These are phyloP conservation scores for Chrysemys picta DNA, from an alignment of 2,113 vertebrate genomes.

Conservation along the genomic window DNA sequence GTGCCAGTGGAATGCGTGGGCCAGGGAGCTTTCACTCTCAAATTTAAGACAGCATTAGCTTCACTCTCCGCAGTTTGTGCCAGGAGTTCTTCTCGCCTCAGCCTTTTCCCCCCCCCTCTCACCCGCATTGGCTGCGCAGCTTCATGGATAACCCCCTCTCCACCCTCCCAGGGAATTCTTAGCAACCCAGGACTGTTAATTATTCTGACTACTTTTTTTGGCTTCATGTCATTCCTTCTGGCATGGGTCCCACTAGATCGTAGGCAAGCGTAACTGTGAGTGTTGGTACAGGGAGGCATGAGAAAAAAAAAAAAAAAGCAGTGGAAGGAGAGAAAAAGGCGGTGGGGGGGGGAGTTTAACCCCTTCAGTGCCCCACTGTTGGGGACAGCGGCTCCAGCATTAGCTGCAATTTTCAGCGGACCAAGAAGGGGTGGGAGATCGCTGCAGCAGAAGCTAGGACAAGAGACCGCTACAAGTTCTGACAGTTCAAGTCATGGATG, in stretches of 20 bases:
- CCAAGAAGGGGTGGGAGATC: neutral
- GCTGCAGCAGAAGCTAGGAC: neutral
- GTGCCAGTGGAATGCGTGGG: constrained; percentile 69
- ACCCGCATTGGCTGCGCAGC: neutral
- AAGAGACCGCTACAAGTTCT: too few species aligned
- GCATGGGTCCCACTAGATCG: accelerated
- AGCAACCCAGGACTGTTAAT: neutral
- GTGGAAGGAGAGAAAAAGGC: neutral
- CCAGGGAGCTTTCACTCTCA: constrained; percentile 38
- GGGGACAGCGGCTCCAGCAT: neutral
- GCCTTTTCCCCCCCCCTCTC: neutral
- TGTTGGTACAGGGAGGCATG: neutral
- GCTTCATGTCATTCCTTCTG: neutral
- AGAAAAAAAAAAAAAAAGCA: accelerated
- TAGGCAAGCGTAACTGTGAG: accelerated
- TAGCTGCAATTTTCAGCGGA: too few species aligned
- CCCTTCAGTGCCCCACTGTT: accelerated
- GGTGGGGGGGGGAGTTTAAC: neutral
- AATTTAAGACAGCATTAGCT: constrained; percentile 56
- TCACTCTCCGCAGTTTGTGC: constrained; percentile 30
- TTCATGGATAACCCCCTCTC: neutral
- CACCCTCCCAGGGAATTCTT: neutral
- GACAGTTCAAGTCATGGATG: neutral
- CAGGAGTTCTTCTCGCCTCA: neutral
- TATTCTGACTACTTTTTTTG: neutral